These are phyloP conservation scores for Hemibagrus guttatus DNA, from an alignment of 2,797 vertebrate species.

Conservation along the genomic window DNA sequence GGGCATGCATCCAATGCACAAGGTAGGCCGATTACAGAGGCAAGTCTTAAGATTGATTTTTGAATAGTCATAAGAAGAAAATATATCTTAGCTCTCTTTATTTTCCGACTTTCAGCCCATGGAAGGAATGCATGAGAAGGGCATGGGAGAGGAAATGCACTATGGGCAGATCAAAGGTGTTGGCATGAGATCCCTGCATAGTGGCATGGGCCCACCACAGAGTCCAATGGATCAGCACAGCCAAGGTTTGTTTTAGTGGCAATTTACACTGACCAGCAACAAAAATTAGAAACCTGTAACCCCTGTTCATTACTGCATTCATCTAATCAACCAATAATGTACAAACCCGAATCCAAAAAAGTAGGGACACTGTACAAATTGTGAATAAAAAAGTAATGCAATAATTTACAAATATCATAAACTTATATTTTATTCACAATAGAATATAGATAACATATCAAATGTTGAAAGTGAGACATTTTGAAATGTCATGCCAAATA, in stretches of 20 bases:
- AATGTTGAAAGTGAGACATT: too few species aligned
- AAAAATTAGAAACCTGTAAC: too few species aligned
- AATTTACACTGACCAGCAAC: neutral
- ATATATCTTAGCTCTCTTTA: neutral
- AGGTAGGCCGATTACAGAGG: slow-evolving; percentile 74
- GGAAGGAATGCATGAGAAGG: slow-evolving; percentile 92
- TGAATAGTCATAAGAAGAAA: neutral
- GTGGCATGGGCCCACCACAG: slow-evolving; percentile 96
- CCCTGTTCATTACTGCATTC: neutral
- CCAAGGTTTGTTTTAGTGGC: slow-evolving; percentile 81
- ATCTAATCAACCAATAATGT: neutral
- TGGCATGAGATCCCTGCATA: slow-evolving; percentile 89
- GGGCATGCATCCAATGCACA: slow-evolving; percentile 89
- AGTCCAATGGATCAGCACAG: slow-evolving; percentile 98
- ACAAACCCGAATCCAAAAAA: too few species aligned
- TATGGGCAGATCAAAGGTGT: slow-evolving; percentile 91
- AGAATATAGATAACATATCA: too few species aligned
- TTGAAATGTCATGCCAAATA: too few species aligned
- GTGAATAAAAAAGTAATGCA: too few species aligned
- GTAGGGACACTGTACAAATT: too few species aligned
- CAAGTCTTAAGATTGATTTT: neutral
- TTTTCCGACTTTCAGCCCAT: slow-evolving; percentile 76
- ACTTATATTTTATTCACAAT: too few species aligned
- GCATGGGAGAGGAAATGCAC: slow-evolving; percentile 88
- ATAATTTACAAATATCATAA: too few species aligned